Conservation (phyloP, 2,888 invertebrate species). For the Teinopalpus imperialis region DNA sequence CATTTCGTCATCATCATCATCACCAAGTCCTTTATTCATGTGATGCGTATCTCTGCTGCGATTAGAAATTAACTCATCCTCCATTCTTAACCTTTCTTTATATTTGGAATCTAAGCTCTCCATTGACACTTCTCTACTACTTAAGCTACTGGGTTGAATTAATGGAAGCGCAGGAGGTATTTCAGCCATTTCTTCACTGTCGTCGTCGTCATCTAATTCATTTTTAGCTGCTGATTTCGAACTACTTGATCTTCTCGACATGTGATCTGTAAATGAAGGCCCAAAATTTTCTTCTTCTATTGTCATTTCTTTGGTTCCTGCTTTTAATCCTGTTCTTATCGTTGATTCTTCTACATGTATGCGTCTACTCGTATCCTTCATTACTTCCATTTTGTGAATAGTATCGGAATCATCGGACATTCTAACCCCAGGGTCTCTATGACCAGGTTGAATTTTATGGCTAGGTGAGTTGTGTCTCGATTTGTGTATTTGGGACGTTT, state of each 20-base stretch:
- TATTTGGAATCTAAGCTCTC: conserved; percentile 90
- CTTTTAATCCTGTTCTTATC: conserved; percentile 83
- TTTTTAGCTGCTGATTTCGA: conserved; percentile 59
- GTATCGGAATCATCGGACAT: conserved; percentile 50
- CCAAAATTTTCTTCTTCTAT: conserved; percentile 76
- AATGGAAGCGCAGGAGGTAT: conserved; percentile 91
- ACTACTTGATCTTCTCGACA: conserved; percentile 44
- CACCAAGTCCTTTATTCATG: conserved; percentile 67
- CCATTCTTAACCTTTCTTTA: conserved; percentile 86
- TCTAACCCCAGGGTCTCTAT: conserved; percentile 53
- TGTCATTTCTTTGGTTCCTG: conserved; percentile 69
- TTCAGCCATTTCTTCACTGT: conserved; percentile 90
- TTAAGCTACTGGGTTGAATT: conserved; percentile 86
- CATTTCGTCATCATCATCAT: conserved; percentile 86
- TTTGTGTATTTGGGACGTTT: conserved; percentile 90
- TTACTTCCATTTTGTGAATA: conserved; percentile 68
- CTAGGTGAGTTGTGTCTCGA: conserved; percentile 81
- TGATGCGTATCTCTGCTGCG: conserved; percentile 79
- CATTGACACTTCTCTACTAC: conserved; percentile 91
- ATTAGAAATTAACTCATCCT: conserved; percentile 78
- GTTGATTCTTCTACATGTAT: conserved; percentile 82
- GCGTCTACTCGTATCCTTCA: conserved; percentile 78
- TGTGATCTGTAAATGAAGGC: conserved; percentile 59
- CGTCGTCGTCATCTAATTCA: conserved; percentile 86
- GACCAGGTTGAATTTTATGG: conserved; percentile 52